Base-by-base conservation (phyloP, 2,113 vertebrate species). In the Hippocampus guttulatus region DNA sequence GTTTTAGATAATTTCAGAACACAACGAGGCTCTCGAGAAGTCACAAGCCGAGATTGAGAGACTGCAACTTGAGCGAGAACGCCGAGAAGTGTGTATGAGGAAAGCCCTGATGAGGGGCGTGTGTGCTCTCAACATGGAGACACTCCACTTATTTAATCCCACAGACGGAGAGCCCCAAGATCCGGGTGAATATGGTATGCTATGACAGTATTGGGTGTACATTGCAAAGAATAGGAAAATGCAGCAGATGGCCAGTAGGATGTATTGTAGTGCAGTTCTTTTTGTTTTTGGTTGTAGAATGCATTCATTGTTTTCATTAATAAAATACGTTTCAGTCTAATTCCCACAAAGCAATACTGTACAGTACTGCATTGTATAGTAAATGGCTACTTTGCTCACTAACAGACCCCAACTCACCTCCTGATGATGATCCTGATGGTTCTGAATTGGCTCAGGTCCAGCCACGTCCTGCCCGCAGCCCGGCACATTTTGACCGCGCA, bases 41-140 rank as follows among this genome's bases (percentile, higher is more conserved):
- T 85, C 94, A 58, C 94, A 92, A 88, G 84, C 89, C 58, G 95
- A 97, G 82, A 90, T 98, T 77, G 90, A 93, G 69, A 92, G 91
- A 73, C 86, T 99, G 77, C 95, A 88, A 5, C 75, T 75, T 11
- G 95, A 98, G 81, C 92, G 92, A 74, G 95, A 95, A 3, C 93
- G 90, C 1, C 97, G 93, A 74, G 95, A 97, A 82, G 95, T 95
- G 64, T 92, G 94, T 2, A 96, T 98, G 95, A 99, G 95, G 88
- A 98, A 98, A 86, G 96, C 96, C 1, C 96, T 99, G 83, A 98
- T 98, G 97, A 92, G 97, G 64, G 96, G 96, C 0, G 96, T 99
- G 0, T 98, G 97, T 78, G 97, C 96, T 1, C 89, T 99, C 84
- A 98, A 98, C 84, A 91, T 98, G 25, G 97, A 98, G 89, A 95